phyloP scores from a whole-genome alignment of 2,797 vertebrate species.

The Hyperoplus immaculatus region DNA sequence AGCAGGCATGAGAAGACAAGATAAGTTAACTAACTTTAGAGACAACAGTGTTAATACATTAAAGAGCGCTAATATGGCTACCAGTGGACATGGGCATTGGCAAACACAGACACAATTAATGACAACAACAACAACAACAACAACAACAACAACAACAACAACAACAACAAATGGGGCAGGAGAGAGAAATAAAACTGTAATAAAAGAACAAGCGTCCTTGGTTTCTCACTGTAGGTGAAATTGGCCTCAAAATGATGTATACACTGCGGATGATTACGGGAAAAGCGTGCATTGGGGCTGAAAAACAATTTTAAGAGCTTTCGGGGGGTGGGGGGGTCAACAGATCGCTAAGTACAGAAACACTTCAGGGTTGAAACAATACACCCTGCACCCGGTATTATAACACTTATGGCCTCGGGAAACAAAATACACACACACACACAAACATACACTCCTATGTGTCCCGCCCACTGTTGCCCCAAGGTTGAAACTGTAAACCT shows the following conservation, averaged over 20 bases:
- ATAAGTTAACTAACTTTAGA: slow-evolving; percentile 22
- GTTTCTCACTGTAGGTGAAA: slow-evolving; percentile 34
- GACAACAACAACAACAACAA: slow-evolving; percentile 31
- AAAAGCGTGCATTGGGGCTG: slow-evolving; percentile 39
- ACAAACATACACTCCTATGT: slow-evolving; percentile 44
- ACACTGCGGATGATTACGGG: slow-evolving; percentile 51
- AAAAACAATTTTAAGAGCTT: slow-evolving; percentile 64
- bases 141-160: slow-evolving; percentile 27
- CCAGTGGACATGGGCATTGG: background rate
- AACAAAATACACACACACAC: slow-evolving; percentile 23
- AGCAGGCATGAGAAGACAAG: background rate
- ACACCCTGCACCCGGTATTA: slow-evolving; percentile 52
- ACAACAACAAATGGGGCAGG: slow-evolving; percentile 13
- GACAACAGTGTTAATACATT: slow-evolving; percentile 5
- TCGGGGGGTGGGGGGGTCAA: slow-evolving; percentile 61
- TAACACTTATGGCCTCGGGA: slow-evolving; percentile 58
- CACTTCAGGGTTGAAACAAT: slow-evolving; percentile 69
- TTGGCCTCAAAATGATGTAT: slow-evolving; percentile 61
- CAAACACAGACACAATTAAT: slow-evolving; percentile 45
- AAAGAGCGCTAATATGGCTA: slow-evolving; percentile 19
- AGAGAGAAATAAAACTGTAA: slow-evolving; percentile 40
- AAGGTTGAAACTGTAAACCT: slow-evolving; percentile 77
- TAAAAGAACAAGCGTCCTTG: slow-evolving; percentile 51
- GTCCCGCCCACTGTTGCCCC: slow-evolving; percentile 57
- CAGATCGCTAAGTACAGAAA: slow-evolving; percentile 53